Evolutionary conservation across 2,888 invertebrate genomes (phyloP).

Genomic region (Pseudoips prasinana): DNA sequence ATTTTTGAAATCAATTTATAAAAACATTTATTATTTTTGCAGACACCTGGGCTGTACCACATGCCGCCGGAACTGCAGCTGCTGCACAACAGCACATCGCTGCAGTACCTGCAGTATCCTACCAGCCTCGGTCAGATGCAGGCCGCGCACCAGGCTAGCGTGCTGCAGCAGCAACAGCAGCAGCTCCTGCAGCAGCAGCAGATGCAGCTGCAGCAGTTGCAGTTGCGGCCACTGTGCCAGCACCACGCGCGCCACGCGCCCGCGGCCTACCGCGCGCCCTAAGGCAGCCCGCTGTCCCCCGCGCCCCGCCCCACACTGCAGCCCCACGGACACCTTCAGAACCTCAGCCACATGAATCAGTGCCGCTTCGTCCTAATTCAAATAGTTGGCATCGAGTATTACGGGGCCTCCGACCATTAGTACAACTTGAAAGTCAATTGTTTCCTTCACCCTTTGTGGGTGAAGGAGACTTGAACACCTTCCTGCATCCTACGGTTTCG

Average conservation of each 20-base stretch:
- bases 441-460: too few relatives aligned
- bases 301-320: too few relatives aligned
- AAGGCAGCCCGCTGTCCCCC: neutral
- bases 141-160: slow-evolving; percentile 31
- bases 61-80: slow-evolving; percentile 75
- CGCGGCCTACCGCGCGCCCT: slow-evolving; percentile 42
- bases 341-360: neutral
- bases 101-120: slow-evolving; percentile 64
- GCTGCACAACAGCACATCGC: slow-evolving; percentile 68
- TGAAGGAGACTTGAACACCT: too few relatives aligned
- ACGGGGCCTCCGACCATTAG: too few relatives aligned
- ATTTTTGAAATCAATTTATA: too few relatives aligned
- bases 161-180: slow-evolving; percentile 28
- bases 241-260: slow-evolving; percentile 49
- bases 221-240: slow-evolving; percentile 48
- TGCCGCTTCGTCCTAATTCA: too few relatives aligned
- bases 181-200: slow-evolving; percentile 27
- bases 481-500: too few relatives aligned
- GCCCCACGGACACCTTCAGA: neutral
- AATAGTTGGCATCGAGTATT: too few relatives aligned
- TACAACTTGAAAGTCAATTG: too few relatives aligned
- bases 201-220: slow-evolving; percentile 32
- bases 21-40: slow-evolving; percentile 14
- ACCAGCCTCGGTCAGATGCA: slow-evolving; percentile 43
- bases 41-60: slow-evolving; percentile 74